A percentile compares a stretch with the other conserved stretches of the same genome.
phyloP scores from a whole-genome alignment of 2,113 vertebrate species.

The Saguinus midas region DNA sequence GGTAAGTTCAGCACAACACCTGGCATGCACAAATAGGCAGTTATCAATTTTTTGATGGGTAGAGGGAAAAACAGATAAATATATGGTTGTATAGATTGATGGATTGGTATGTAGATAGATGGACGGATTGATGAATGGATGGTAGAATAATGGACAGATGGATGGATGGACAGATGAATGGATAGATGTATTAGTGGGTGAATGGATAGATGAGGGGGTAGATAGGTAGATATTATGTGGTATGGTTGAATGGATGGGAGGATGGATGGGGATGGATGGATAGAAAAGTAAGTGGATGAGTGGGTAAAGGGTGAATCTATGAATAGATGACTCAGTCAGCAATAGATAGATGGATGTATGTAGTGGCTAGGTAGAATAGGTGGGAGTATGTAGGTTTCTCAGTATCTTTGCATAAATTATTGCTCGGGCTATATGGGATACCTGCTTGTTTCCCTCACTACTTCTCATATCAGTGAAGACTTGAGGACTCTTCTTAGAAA shows the following conservation, averaged over 20 bases:
- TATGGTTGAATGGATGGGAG: neutral
- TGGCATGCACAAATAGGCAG: neutral
- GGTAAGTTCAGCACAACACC: slow-evolving; percentile 83
- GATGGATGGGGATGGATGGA: neutral
- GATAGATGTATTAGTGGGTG: neutral
- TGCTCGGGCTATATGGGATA: neutral
- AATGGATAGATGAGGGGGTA: neutral
- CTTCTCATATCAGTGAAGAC: neutral
- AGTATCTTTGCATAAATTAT: neutral
- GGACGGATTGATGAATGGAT: neutral
- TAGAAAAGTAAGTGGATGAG: too few relatives aligned
- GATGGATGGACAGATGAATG: neutral
- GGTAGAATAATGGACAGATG: neutral
- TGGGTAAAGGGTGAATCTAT: neutral
- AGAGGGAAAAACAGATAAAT: neutral
- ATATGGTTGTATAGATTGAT: neutral
- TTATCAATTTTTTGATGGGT: neutral
- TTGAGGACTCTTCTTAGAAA: neutral
- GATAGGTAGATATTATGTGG: neutral
- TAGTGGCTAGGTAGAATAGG: neutral
- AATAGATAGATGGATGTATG: neutral
- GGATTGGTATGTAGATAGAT: neutral
- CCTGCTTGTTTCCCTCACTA: slow-evolving; percentile 34
- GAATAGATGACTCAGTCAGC: neutral
- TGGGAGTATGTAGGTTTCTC: neutral